Percentiles rank a stretch among this genome's conserved stretches.
These are phyloP conservation scores for Oxytorus armatus DNA, from an alignment of 2,888 invertebrate genomes.

Conservation along the genomic window DNA sequence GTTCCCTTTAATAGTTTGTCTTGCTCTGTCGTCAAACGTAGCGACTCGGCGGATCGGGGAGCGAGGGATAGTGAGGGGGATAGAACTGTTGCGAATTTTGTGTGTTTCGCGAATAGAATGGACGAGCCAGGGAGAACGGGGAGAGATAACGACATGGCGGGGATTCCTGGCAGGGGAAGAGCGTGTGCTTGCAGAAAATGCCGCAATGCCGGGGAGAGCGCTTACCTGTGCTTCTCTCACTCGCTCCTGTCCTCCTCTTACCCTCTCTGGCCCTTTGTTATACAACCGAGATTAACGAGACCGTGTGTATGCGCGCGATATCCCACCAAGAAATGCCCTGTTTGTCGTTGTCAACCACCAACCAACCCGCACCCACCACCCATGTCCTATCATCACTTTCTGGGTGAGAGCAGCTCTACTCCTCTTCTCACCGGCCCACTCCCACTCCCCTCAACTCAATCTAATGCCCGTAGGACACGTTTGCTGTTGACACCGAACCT, in stretches of 20 bases:
- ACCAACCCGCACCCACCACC: conserved; percentile 5
- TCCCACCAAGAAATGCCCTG: conserved; percentile 63
- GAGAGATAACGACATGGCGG: background rate
- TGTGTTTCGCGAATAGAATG: background rate
- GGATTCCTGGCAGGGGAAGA: too few relatives aligned
- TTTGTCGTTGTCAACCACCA: conserved; percentile 65
- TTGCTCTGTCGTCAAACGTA: too few relatives aligned
- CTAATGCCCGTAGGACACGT: conserved; percentile 27
- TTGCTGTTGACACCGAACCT: conserved; percentile 62
- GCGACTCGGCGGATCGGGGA: too few relatives aligned
- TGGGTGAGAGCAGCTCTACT: background rate
- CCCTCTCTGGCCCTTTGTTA: conserved; percentile 70
- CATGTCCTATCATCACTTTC: conserved; percentile 2
- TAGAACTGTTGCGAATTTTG: background rate
- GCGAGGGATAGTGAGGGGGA: too few relatives aligned
- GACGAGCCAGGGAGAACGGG: background rate
- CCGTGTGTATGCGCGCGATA: conserved; percentile 66
- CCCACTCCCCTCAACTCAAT: background rate
- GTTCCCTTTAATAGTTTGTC: background rate
- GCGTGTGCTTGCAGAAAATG: too few relatives aligned
- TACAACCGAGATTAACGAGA: conserved; percentile 76
- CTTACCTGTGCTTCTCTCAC: too few relatives aligned
- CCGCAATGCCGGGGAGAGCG: too few relatives aligned
- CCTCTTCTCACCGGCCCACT: background rate
- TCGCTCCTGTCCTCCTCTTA: conserved; percentile 3